Evolutionary conservation across 1,140 invertebrate genomes (phyloP), one percentile per base, ranked within the genome.

Genomic region (Reticulitermes speratus): DNA sequence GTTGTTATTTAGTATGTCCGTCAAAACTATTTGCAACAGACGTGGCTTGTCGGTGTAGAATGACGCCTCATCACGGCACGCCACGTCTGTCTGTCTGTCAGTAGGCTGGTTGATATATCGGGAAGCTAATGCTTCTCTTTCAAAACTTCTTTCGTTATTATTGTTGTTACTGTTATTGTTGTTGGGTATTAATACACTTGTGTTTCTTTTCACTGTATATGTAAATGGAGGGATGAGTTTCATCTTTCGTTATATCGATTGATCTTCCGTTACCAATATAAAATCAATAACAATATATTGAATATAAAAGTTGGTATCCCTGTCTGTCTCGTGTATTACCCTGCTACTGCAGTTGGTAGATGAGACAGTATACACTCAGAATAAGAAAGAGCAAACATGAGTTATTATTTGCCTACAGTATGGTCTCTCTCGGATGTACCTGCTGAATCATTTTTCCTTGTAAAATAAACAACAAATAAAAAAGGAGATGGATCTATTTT

Each of bases 401-500:
- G 8, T 75, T 75, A 75, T 75, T 14, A 75, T 75, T 75, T 75
- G 65, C 65, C 65, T 75, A 75, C 65, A 75, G n/a, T 75, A 75
- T 30, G n/a, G n/a, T 75, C 65, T 30, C 2, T 38, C 65, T 75
- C 65, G 83, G 45, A 59, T 52, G 83, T 84, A 84, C 83, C 83
- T 84, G 83, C 83, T 52, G 83, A 84, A 84, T 25, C 25, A 45
- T 84, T 45, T 84, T 84, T 52, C 52, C 52, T 45, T 84, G 52
- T 52, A 84, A 84, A 84, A 52, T 84, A 84, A 59, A 30, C 55
- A 84, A 84, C 45, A 45, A 84, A 84, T 52, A 55, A 84, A 55
- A 84, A 14, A 84, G 52, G 83, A 84, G 32, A 84, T 52, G 83
- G 83, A 45, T 84, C 83, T 84, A 84, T 84, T 84, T 84, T 84